Base-by-base conservation (phyloP, 2,888 invertebrate genomes). In the Drosophila stalkeri region DNA sequence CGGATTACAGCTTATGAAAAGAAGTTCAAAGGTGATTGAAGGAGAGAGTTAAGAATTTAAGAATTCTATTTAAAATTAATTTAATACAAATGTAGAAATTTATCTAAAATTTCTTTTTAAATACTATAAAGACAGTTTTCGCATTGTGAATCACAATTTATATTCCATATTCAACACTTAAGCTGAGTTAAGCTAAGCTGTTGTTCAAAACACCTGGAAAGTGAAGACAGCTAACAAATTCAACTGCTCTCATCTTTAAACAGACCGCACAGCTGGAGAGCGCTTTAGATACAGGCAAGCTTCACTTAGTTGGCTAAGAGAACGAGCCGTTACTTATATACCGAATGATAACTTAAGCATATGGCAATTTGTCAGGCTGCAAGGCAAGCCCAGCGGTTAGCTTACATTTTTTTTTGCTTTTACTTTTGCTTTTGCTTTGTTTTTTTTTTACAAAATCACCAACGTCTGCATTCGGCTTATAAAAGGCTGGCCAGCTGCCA, bases 401-500 rank as follows among this genome's bases (percentile, higher is more conserved):
- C 37, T 54, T 51, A 27, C 49, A 64, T 37, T 59, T 60, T 60
- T 2, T 27, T 18, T 44, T 41, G 11, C 47, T 46, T 55, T n/a
- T n/a, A n/a, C n/a, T n/a, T 14, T 6, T 3, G 23, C 23, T 7
- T 60, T 43, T 56, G 23, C 23, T 7, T 60, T 46, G 52, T 61
- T 52, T 59, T 56, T 67, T 35, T 31, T 49, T 18, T 27, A 12
- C 8, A 46, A 51, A 62, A 64, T 67, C 46, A 51, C 57, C 39
- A 49, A 20, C 54, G n/a, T 63, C 61, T 61, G 59, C 68, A 81
- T 77, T 71, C 75, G 80, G 72, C 69, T 79, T 78, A 61, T 66
- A 75, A 68, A 75, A 66, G 54, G 64, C 67, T 76, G 76, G 80
- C 82, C 76, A 67, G 46, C 43, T 79, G 82, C 82, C 82, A 80